Evolutionary conservation across 2,888 invertebrate genomes (phyloP).

Genomic region (Drosophila peninsularis): DNA sequence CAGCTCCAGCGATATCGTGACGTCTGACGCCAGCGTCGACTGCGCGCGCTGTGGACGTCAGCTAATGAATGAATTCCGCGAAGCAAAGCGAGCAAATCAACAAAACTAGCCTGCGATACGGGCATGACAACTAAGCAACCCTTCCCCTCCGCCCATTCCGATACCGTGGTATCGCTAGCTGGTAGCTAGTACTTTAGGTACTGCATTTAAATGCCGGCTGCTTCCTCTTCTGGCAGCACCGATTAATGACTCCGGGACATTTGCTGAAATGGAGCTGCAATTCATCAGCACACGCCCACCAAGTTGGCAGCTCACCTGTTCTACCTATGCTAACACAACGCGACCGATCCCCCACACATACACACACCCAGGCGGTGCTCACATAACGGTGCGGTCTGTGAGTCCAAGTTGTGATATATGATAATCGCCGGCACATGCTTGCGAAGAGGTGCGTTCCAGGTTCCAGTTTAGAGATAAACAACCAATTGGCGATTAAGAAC

Average conservation of each 20-base stretch:
- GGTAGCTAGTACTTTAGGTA: conserved; percentile 10
- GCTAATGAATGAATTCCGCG: conserved; percentile 65
- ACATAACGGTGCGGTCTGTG: conserved; percentile 22
- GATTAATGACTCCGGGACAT: conserved; percentile 30
- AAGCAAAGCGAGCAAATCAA: conserved; percentile 44
- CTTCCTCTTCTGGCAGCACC: neutral
- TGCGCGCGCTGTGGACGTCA: conserved; percentile 48
- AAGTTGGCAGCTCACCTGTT: conserved; percentile 3
- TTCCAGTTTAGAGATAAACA: conserved; percentile 52
- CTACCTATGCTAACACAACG: conserved; percentile 21
- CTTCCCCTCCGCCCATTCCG: neutral
- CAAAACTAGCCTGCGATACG: conserved; percentile 37
- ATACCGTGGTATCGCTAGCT: neutral
- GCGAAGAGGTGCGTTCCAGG: conserved; percentile 13
- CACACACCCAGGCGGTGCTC: neutral
- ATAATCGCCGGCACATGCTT: conserved; percentile 60
- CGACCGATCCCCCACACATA: neutral
- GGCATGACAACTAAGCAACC: conserved; percentile 27
- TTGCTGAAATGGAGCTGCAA: conserved; percentile 40
- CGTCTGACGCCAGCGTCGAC: conserved; percentile 37
- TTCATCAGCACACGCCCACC: conserved; percentile 39
- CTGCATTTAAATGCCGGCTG: conserved; percentile 14
- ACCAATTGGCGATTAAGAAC: conserved; percentile 32
- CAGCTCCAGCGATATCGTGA: conserved; percentile 48
- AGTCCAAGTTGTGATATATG: conserved; percentile 59